phyloP scores from a whole-genome alignment of 2,888 invertebrate genomes.

The Tiliacea citrago region DNA sequence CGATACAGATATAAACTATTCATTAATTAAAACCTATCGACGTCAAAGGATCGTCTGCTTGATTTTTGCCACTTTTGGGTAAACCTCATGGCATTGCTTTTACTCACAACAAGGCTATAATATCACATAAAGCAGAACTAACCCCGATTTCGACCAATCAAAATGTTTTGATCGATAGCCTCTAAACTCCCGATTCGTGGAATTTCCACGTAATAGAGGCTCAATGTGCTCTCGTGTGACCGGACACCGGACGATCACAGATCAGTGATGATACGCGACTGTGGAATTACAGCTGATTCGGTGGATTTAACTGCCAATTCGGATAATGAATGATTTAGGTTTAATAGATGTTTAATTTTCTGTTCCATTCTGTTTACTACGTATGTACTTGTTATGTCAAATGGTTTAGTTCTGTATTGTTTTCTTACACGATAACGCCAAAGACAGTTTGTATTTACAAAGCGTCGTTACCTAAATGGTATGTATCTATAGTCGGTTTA shows the following conservation, averaged over 20 bases:
- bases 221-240: slow-evolving; percentile 35
- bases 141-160: not conserved
- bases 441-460: not conserved
- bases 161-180: slow-evolving; percentile 20
- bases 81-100: not conserved
- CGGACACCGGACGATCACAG: slow-evolving; percentile 31
- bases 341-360: slow-evolving; percentile 14
- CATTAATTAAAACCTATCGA: not conserved
- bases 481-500: not conserved
- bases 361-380: not conserved
- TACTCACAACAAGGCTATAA: not conserved
- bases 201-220: slow-evolving; percentile 27
- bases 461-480: not conserved
- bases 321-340: slow-evolving; percentile 4
- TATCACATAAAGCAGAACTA: not conserved
- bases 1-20: too few species aligned
- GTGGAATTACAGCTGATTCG: slow-evolving; percentile 10
- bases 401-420: not conserved
- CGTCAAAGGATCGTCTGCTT: not conserved
- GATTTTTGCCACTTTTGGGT: not conserved
- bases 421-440: not conserved
- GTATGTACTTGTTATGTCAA: not conserved
- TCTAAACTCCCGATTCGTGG: slow-evolving; percentile 27
- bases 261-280: slow-evolving; percentile 34
- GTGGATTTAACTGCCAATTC: slow-evolving; percentile 12